A percentile compares a stretch with the other conserved stretches of the same genome.
Evolutionary conservation across 2,797 vertebrate species (phyloP).

Genomic region (Vultur gryphus): DNA sequence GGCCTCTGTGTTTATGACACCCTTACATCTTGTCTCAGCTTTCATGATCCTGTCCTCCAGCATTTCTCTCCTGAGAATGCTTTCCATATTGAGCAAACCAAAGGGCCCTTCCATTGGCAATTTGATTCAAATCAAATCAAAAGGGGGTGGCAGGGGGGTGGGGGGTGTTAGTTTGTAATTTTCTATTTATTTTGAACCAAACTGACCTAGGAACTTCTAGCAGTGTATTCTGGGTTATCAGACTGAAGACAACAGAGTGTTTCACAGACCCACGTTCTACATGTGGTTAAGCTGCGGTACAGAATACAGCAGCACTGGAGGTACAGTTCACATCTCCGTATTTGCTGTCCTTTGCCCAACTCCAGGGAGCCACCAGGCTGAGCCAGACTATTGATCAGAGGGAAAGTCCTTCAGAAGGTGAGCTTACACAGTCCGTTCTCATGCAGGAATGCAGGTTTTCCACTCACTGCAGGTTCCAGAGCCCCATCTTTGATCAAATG

Average conservation of each 20-base stretch:
- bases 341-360: neutral
- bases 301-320: neutral
- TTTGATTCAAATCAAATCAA: neutral
- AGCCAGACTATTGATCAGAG: neutral
- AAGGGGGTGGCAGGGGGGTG: neutral
- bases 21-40: neutral
- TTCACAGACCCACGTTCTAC: neutral
- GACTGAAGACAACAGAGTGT: neutral
- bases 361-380: neutral
- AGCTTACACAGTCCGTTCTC: rapidly evolving
- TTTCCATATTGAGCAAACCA: neutral
- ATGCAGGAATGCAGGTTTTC: neutral
- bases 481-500: neutral
- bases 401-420: neutral
- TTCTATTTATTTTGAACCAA: neutral
- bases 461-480: neutral
- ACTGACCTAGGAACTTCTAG: neutral
- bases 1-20: neutral
- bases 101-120: neutral
- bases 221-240: neutral
- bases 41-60: neutral
- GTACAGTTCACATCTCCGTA: neutral
- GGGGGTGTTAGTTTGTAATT: neutral
- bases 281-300: neutral
- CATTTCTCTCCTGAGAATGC: neutral